A percentile compares a stretch with the other conserved stretches of the same genome.
Conservation (phyloP, 1,140 invertebrate genomes). For the Goniozus legneri region DNA sequence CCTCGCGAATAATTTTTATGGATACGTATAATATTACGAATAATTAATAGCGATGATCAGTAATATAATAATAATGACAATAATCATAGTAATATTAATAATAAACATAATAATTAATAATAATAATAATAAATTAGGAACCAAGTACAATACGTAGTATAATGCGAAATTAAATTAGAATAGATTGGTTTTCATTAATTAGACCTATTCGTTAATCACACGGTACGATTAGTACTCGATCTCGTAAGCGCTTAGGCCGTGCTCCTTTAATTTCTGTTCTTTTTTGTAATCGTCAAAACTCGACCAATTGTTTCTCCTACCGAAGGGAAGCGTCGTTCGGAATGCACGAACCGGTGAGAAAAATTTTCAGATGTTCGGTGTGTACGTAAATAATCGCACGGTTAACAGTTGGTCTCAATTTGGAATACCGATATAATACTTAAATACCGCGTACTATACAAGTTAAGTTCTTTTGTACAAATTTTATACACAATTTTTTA, state of each 20-base stretch:
- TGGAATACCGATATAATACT: no score
- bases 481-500: no score
- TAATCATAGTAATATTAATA: conserved; percentile 31
- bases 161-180: conserved; percentile 47
- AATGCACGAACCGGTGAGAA: no score
- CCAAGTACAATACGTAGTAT: conserved; percentile 48
- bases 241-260: conserved; percentile 21
- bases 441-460: no score
- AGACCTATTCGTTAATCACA: conserved; percentile 47
- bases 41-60: conserved; percentile 32
- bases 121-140: conserved; percentile 53
- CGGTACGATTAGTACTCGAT: conserved; percentile 24
- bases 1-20: conserved; percentile 24
- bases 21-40: conserved; percentile 26
- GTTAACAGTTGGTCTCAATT: no score
- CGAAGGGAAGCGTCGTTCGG: no score
- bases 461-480: no score
- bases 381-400: no score
- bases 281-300: conserved; percentile 8
- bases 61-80: conserved; percentile 34
- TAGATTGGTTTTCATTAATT: conserved; percentile 37
- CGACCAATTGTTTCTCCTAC: conserved; percentile 15
- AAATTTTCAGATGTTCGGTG: no score
- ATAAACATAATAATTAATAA: conserved; percentile 33
- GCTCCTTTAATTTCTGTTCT: conserved; percentile 8